Evolutionary conservation across 2,888 invertebrate genomes (phyloP), one percentile per base, ranked within the genome.

Genomic region (Pyrrhosoma nymphula): DNA sequence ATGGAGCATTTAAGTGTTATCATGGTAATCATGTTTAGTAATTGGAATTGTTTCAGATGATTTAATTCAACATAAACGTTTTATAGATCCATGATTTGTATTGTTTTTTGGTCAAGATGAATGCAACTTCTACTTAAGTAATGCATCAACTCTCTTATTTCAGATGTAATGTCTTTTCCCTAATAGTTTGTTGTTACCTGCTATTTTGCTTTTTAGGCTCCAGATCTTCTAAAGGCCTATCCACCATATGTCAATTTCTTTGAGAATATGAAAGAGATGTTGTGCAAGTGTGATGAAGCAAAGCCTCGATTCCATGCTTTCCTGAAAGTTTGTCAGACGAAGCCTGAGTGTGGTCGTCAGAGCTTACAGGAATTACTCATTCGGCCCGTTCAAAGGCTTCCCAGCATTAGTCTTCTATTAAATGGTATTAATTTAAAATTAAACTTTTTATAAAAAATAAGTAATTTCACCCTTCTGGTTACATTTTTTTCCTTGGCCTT

Each of bases 171-270:
- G 60, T 60, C 60, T 18, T 60, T 60, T 60, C 60, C 8, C 47
- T 47, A 47, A 47, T 47, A 47, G 47, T 47, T 47, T 69, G 23
- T 69, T 23, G 69, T 69, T n/a, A 88, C 1, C 35, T 89, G 35
- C 30, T 95, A 1, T 95, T 93, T 26, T 39, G 23, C 56, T 63
- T 91, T 93, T 35, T 63, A 95, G 75, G 69, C 63, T 88, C 95
- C 88, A 1, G 90, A 95, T 18, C 88, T 95, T 35, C 95, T 98
- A 96, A 99, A 99, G 97, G 99, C 99, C 0, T 99, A 99, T 97
- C 99, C 99, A 96, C 99, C 99, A 39, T 99, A 99, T 97, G 98
- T 99, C 95, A 99, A 99, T 97, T 99, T 99, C 97, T 99, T 99
- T 97, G 99, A 99, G 97, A 99, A 99, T 97, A 99, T 99, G 97